Conservation (phyloP, 2,113 vertebrate genomes). For the Hippocampus zosterae region DNA sequence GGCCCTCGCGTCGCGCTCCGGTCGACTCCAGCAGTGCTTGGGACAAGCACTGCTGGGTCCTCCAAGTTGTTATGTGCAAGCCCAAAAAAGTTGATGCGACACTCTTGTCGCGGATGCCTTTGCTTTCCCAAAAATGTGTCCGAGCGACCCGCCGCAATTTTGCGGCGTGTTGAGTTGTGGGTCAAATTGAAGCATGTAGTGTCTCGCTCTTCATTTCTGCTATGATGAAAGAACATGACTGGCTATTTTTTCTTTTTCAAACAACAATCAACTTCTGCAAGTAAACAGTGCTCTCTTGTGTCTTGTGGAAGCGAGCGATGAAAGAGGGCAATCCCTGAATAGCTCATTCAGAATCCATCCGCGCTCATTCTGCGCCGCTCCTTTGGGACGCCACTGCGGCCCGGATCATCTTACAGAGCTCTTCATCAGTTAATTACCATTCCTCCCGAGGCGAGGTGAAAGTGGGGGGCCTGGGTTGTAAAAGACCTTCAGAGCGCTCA, state of each 20-base stretch:
- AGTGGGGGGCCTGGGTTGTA: conserved; percentile 26
- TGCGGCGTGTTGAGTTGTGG: not conserved
- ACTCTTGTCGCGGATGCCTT: not conserved
- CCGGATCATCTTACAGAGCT: conserved; percentile 67
- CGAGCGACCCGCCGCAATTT: not conserved
- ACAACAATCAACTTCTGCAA: conserved; percentile 16
- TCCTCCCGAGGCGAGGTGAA: conserved; percentile 59
- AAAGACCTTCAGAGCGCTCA: conserved; percentile 58
- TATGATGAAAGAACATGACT: conserved; percentile 51
- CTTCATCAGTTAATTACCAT: conserved; percentile 73
- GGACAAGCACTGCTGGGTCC: conserved; percentile 36
- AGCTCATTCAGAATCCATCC: conserved; percentile 63
- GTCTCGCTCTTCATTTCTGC: conserved; percentile 38
- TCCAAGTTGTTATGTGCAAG: conserved; percentile 14
- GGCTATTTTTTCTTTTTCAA: not conserved
- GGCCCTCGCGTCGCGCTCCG: conserved; percentile 16
- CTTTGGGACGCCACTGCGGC: conserved; percentile 55
- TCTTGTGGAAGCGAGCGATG: conserved; percentile 40
- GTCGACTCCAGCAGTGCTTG: conserved; percentile 40
- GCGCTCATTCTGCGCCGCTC: conserved; percentile 45
- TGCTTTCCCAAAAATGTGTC: not conserved
- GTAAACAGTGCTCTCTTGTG: conserved; percentile 20
- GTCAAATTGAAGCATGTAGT: not conserved
- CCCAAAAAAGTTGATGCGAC: conserved; percentile 10
- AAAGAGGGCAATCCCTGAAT: conserved; percentile 55